Conservation (phyloP, 1,140 invertebrate species). For the Musca vetustissima region DNA sequence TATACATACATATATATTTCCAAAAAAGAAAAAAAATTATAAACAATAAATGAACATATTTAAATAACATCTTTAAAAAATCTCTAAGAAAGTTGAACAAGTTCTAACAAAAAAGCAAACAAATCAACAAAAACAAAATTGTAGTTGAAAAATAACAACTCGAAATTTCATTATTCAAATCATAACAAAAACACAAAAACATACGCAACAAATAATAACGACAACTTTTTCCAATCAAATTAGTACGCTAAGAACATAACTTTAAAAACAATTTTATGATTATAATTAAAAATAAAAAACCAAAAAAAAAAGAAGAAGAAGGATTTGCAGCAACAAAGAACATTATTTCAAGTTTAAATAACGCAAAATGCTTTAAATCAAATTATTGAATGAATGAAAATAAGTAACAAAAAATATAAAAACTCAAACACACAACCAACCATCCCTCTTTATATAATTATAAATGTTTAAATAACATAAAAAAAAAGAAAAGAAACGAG, state of each 20-base stretch:
- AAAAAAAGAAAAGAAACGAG: not conserved
- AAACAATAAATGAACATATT: slow-evolving; percentile 5
- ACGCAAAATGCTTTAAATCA: slow-evolving; percentile 23
- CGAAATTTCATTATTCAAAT: slow-evolving; percentile 13
- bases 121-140: not conserved
- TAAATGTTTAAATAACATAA: not conserved
- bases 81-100: not conserved
- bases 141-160: slow-evolving; percentile 18
- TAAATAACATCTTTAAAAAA: not conserved
- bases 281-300: no score
- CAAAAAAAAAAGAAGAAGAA: not conserved
- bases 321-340: not conserved
- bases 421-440: not conserved
- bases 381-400: slow-evolving; percentile 1
- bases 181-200: not conserved
- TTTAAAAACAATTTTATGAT: not conserved
- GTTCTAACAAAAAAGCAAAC: not conserved
- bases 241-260: slow-evolving; percentile 8
- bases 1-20: no score
- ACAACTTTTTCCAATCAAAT: slow-evolving; percentile 20
- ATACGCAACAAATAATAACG: not conserved
- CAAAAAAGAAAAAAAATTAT: no score
- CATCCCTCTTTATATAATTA: no score
- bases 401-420: not conserved
- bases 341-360: not conserved